Evolutionary conservation across 1,140 invertebrate genomes (phyloP), one percentile per base, ranked within the genome.

Genomic region (Conus ventricosus): DNA sequence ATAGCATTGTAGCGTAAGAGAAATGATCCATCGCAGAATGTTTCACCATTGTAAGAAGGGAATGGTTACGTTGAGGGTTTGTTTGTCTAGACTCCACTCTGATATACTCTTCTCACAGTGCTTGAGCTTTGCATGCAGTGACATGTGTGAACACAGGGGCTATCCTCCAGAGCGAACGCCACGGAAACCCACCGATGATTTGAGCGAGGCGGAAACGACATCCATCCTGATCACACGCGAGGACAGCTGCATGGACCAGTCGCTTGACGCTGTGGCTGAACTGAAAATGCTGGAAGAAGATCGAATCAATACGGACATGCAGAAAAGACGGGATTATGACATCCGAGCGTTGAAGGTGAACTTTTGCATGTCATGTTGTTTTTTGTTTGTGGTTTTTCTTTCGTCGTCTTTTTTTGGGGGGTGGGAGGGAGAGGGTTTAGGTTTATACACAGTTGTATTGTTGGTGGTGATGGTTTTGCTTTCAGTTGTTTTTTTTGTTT

Each of bases 141-240:
- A n/a, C 51, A n/a, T 63, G 57, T 85, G 10, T 63, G 54, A 39
- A 60, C 15, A 67, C 87, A 93, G 92, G 57, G 92, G 92, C n/a
- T 93, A 90, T 82, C 92, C 92, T 67, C 92, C 92, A 27, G 92
- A 93, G 39, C 92, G 92, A 76, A 90, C 90, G 4, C 92, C 92
- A 25, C 90, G 91, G 0, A 91, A 90, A 55, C 71, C 90, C 0
- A 91, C 91, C 71, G 92, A 91, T 85, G 92, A 92, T 86, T 89
- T 89, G 51, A 92, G 91, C 60, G 91, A 92, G 87, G 90, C 84
- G 5, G 90, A 90, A 10, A 91, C 87, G 71, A 88, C 91, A 10
- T 92, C 91, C 0, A 63, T 92, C 17, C 86, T 91, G 13, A 88
- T 93, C 54, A 88, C 86, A 23, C 89, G 84, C 1, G 89, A 92